A percentile compares a stretch with the other conserved stretches of the same genome.
These are phyloP conservation scores for Cynopterus brachyotis DNA, from an alignment of 2,113 vertebrate genomes.

Conservation along the genomic window DNA sequence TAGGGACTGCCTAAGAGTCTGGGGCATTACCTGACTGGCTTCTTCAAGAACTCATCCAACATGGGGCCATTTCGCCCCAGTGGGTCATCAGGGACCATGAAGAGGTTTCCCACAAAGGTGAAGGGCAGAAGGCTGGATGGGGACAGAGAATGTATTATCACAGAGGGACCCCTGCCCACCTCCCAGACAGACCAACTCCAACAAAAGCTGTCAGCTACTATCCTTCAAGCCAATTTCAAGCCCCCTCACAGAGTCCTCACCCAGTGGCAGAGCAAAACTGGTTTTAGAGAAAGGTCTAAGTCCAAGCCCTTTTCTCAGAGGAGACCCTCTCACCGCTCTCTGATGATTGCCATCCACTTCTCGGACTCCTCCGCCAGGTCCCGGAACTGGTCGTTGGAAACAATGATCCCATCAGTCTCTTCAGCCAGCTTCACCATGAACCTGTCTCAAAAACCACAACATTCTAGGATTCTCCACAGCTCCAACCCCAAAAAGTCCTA, in stretches of 20 bases:
- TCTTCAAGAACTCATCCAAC: slow-evolving; percentile 88
- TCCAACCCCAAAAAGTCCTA: neutral
- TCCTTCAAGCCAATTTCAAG: neutral
- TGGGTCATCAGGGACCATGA: slow-evolving; percentile 94
- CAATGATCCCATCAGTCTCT: slow-evolving; percentile 89
- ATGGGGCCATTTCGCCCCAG: slow-evolving; percentile 90
- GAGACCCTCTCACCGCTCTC: slow-evolving; percentile 85
- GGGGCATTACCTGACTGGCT: slow-evolving; percentile 64
- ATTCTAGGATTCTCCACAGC: neutral
- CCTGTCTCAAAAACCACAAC: slow-evolving; percentile 78
- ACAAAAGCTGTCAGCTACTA: neutral
- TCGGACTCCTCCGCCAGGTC: slow-evolving; percentile 89
- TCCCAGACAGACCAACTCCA: neutral
- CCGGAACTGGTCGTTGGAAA: slow-evolving; percentile 93
- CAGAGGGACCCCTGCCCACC: neutral
- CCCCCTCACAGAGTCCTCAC: slow-evolving; percentile 36
- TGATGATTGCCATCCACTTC: slow-evolving; percentile 90
- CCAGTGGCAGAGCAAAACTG: slow-evolving; percentile 21
- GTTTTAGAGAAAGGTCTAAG: slow-evolving; percentile 59
- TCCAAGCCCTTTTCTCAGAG: neutral
- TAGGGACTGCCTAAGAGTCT: neutral
- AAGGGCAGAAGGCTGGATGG: slow-evolving; percentile 89
- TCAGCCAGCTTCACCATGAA: slow-evolving; percentile 90
- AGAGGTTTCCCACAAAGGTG: slow-evolving; percentile 91
- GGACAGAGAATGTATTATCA: slow-evolving; percentile 52